Conservation (phyloP, 2,888 invertebrate species). For the Lissocephala sabroskyi region DNA sequence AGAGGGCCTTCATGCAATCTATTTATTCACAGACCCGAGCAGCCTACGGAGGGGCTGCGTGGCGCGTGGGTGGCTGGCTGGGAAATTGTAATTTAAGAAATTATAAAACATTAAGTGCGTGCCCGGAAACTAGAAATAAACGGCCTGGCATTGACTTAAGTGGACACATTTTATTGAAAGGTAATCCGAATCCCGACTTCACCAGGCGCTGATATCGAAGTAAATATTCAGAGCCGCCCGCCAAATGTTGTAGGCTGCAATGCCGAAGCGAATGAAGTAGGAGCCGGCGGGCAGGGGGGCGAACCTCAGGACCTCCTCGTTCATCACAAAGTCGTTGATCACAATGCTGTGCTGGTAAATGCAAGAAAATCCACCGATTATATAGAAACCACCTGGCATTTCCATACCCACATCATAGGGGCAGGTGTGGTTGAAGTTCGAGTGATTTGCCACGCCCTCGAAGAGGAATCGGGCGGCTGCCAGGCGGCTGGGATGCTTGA, state of each 20-base stretch:
- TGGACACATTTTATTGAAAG: no score
- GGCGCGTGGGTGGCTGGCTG: constrained; percentile 8
- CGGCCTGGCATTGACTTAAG: neutral
- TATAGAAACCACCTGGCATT: no score
- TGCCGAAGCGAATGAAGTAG: no score
- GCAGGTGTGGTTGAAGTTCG: neutral
- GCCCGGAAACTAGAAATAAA: constrained; percentile 37
- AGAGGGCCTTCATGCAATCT: neutral
- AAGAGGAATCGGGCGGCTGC: neutral
- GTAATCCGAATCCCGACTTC: no score
- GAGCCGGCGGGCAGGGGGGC: no score
- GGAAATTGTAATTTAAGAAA: constrained; percentile 39
- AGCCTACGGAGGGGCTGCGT: constrained; percentile 14
- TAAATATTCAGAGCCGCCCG: no score
- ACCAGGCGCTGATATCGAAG: no score
- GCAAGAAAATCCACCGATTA: no score
- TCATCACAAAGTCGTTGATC: no score
- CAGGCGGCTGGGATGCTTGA: neutral
- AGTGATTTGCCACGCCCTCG: neutral
- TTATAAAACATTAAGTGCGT: constrained; percentile 42
- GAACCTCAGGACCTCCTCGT: no score
- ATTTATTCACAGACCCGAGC: neutral
- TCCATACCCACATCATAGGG: neutral
- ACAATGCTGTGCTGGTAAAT: no score
- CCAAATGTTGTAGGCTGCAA: no score